Percentiles rank a stretch among this genome's conserved stretches.
Evolutionary conservation across 1,140 invertebrate genomes (phyloP).

Genomic region (Zaprionus lachaisei): DNA sequence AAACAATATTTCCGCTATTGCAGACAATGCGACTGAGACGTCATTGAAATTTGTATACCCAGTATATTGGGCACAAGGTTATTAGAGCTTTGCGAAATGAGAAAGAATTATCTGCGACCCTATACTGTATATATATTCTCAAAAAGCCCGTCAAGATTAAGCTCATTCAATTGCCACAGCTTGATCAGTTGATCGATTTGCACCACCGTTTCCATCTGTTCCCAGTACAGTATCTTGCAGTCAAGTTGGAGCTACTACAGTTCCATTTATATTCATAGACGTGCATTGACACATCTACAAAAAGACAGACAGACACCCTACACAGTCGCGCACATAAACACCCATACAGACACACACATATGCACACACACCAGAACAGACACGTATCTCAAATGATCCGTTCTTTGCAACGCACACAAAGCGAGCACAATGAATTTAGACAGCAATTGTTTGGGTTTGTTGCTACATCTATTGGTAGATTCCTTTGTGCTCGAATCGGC

Average conservation of each 20-base stretch:
- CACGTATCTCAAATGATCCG: slow-evolving; percentile 56
- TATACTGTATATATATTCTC: background rate
- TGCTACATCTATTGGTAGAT: slow-evolving; percentile 36
- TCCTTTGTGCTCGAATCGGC: slow-evolving; percentile 36
- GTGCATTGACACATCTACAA: slow-evolving; percentile 65
- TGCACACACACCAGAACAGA: background rate
- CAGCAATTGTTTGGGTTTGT: slow-evolving; percentile 76
- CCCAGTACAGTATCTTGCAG: background rate
- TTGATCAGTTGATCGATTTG: too few species aligned
- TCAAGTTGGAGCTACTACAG: background rate
- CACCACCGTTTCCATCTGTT: background rate
- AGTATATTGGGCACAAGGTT: background rate
- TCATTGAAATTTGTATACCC: slow-evolving; percentile 61
- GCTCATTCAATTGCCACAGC: background rate
- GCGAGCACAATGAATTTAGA: slow-evolving; percentile 74
- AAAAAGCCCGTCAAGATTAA: background rate
- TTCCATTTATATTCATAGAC: slow-evolving; percentile 64
- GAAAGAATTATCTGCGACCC: background rate
- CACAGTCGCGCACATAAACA: background rate
- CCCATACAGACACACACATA: slow-evolving; percentile 6
- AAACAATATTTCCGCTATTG: slow-evolving; percentile 52
- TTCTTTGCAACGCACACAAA: slow-evolving; percentile 62
- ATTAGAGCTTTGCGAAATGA: background rate
- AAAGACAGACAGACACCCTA: background rate
- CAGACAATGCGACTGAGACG: slow-evolving; percentile 71